Percentiles rank a stretch among this genome's conserved stretches.
Conservation (phyloP, 1,140 invertebrate species). For the Drosophila pectinifera region DNA sequence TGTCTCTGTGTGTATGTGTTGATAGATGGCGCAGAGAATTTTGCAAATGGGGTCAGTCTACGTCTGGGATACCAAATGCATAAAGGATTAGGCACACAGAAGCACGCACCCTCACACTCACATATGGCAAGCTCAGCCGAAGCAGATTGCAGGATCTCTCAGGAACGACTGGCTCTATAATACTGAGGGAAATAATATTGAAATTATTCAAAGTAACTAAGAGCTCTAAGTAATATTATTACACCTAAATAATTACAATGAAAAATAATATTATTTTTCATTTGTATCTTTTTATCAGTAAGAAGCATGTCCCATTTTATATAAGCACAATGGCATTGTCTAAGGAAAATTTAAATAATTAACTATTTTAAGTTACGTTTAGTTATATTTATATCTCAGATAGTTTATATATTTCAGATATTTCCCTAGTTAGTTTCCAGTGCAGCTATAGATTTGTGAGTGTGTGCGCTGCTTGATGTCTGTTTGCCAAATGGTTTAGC, state of each 20-base stretch:
- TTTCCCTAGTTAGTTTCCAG: too few species aligned
- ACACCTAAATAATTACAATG: too few species aligned
- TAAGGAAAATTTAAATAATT: too few species aligned
- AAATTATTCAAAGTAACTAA: not conserved
- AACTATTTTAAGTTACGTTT: not conserved
- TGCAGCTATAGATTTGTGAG: conserved; percentile 13
- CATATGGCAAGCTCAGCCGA: conserved; percentile 15
- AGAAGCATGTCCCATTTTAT: not conserved
- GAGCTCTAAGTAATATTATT: too few species aligned
- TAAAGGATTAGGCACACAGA: conserved; percentile 70
- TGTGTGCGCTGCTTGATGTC: conserved; percentile 48
- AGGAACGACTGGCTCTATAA: conserved; percentile 42
- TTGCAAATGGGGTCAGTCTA: conserved; percentile 73
- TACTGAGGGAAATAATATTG: conserved; percentile 7
- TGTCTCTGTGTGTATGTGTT: conserved; percentile 47
- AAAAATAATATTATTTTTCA: not conserved
- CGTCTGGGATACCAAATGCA: conserved; percentile 69
- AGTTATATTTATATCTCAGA: too few species aligned
- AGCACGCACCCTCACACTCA: conserved; percentile 16
- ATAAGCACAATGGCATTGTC: not conserved
- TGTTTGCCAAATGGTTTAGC: conserved; percentile 77
- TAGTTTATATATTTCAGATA: too few species aligned
- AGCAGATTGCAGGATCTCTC: conserved; percentile 43
- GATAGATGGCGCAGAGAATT: conserved; percentile 78
- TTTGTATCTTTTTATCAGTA: too few species aligned